Conservation (phyloP, 1,140 invertebrate genomes). For the Drosophila parvula region DNA sequence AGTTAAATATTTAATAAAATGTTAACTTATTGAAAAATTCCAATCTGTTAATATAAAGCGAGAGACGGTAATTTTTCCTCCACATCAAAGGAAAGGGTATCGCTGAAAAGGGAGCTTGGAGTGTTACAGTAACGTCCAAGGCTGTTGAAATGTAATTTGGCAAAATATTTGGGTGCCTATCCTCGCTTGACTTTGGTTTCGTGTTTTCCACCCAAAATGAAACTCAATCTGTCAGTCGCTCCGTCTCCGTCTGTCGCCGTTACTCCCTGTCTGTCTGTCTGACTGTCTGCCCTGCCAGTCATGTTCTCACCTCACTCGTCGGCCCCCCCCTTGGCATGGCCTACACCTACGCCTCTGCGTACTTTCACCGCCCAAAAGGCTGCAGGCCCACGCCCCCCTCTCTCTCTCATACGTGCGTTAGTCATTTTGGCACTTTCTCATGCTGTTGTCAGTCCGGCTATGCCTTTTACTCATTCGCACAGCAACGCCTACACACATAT, state of each 20-base stretch:
- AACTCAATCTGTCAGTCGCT: slow-evolving; percentile 75
- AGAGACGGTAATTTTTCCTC: too few relatives aligned
- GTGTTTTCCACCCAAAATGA: slow-evolving; percentile 69
- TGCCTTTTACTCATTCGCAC: slow-evolving; percentile 49
- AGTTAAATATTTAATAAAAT: too few relatives aligned
- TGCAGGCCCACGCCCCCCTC: background rate
- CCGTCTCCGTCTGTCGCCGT: slow-evolving; percentile 48
- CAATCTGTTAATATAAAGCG: background rate
- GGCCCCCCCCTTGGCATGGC: background rate
- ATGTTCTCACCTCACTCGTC: slow-evolving; percentile 38
- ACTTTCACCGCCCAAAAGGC: background rate
- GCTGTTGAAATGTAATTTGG: slow-evolving; percentile 82
- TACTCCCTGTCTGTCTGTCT: slow-evolving; percentile 3
- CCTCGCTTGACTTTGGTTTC: slow-evolving; percentile 65
- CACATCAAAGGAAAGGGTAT: slow-evolving; percentile 22
- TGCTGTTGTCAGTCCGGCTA: slow-evolving; percentile 66
- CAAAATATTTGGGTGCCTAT: slow-evolving; percentile 71
- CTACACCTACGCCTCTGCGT: slow-evolving; percentile 19
- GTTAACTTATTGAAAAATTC: background rate
- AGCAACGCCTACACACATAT: slow-evolving; percentile 58
- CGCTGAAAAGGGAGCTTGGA: slow-evolving; percentile 9
- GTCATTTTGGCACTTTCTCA: slow-evolving; percentile 80
- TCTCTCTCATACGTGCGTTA: slow-evolving; percentile 59
- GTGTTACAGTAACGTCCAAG: slow-evolving; percentile 59
- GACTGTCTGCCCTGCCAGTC: slow-evolving; percentile 46